Evolutionary conservation across 2,113 vertebrate genomes (phyloP), one percentile per base, ranked within the genome.

Genomic region (Nicator chloris): DNA sequence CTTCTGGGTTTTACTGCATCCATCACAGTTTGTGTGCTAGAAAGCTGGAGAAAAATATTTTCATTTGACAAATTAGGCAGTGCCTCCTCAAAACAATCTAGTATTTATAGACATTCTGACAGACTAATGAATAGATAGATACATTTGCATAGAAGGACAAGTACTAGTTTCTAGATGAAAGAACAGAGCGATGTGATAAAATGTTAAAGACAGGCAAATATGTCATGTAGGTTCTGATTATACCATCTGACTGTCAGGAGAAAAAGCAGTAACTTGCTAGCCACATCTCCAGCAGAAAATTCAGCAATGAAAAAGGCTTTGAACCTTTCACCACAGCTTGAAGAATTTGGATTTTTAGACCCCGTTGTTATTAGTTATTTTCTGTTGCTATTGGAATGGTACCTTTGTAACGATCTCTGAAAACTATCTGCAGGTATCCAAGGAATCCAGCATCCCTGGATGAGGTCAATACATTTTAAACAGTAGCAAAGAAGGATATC

Each of bases 21-120:
- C 93, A 90, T 92, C 78, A 94, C 51, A 82, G 30, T 79, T 94
- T 60, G 33, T 77, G 23, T 84, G 73, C 54, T 90, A 96, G 81
- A 79, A 95, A 91, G 7, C 51, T 77, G 44, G 39, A 75, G 63
- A 68, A 85, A 88, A 95, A 82, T 94, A 96, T 94, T 97, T 97
- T 92, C 57, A 54, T 93, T 66, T 76, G 60, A 86, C 54, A 92
- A 93, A 96, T 95, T 82, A 96, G 45, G 33, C 56, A 72, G 61
- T 95, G 79, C 23, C n/a, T 95, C 49, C 53, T 94, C 83, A 95
- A 97, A 97, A 92, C 60, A 96, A 83, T 90, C 75, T 87, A 86
- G 56, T 93, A 71, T 96, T 96, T 96, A 94, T 88, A 96, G 86
- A 78, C 42, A 86, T 96, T 96, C 75, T 92, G 96, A 96, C 87